These are phyloP conservation scores for Ramphastos sulfuratus DNA, from an alignment of 2,113 vertebrate genomes.

Conservation along the genomic window DNA sequence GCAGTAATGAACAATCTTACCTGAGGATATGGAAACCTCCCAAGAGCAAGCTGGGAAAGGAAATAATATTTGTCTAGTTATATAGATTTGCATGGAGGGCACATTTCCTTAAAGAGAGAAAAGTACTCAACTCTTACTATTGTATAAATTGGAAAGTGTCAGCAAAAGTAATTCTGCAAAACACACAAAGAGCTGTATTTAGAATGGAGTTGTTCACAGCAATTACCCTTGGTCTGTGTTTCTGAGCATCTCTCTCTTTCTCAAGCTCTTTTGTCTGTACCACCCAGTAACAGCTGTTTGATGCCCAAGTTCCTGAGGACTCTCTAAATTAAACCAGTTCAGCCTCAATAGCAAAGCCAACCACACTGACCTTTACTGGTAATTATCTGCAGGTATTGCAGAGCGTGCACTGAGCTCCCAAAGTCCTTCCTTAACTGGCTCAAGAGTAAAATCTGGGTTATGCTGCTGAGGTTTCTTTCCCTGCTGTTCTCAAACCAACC, in stretches of 20 bases:
- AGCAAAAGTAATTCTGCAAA: conserved; percentile 25
- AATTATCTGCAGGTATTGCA: conserved; percentile 9
- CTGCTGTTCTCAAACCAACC: not conserved
- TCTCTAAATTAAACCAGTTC: conserved; percentile 41
- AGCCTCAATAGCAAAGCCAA: conserved; percentile 2
- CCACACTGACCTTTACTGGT: not conserved
- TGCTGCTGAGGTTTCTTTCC: not conserved
- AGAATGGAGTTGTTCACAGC: conserved; percentile 55
- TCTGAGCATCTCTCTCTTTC: not conserved
- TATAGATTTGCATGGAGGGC: conserved; percentile 81
- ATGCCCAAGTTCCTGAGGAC: conserved; percentile 5
- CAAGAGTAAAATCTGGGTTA: conserved; percentile 51
- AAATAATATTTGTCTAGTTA: conserved; percentile 85
- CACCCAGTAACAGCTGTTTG: not conserved
- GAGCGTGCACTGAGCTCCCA: not conserved
- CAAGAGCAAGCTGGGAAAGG: conserved; percentile 91
- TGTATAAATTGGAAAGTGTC: conserved; percentile 8
- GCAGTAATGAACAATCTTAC: conserved; percentile 85
- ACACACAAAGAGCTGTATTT: conserved; percentile 61
- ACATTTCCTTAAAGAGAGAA: conserved; percentile 74
- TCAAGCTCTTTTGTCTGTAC: not conserved
- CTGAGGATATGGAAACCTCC: conserved; percentile 99
- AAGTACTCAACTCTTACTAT: conserved; percentile 64
- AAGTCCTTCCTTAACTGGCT: not conserved
- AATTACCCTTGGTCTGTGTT: not conserved